phyloP scores from a whole-genome alignment of 2,113 vertebrate species.

The Cyrtonyx montezumae region DNA sequence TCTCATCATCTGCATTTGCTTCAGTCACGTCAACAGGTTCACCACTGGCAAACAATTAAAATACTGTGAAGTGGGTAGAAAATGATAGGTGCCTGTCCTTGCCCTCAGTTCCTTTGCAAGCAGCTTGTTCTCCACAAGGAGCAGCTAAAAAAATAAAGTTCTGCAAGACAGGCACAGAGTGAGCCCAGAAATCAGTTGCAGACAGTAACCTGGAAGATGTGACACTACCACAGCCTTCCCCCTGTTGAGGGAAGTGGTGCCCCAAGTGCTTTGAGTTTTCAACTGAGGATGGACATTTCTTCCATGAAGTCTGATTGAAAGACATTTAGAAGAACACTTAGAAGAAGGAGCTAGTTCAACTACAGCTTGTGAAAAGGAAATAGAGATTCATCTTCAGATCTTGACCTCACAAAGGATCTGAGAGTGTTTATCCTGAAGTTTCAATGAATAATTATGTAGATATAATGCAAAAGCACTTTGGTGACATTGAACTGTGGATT shows the following conservation, averaged over 20 bases:
- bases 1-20: not conserved
- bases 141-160: not conserved
- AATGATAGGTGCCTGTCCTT: not conserved
- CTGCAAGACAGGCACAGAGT: not conserved
- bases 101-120: not conserved
- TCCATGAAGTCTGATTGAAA: not conserved
- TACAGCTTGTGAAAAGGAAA: not conserved
- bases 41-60: not conserved
- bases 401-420: not conserved
- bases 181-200: not conserved
- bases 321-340: not conserved
- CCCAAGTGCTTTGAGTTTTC: not conserved
- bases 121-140: not conserved
- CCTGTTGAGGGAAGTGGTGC: fast-evolving
- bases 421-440: not conserved
- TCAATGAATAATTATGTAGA: fast-evolving
- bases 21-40: not conserved
- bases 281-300: not conserved
- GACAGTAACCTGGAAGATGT: not conserved
- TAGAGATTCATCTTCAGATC: not conserved
- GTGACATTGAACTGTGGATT: not conserved
- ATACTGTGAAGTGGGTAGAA: not conserved
- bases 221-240: fast-evolving
- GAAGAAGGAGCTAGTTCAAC: not conserved
- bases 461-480: not conserved